These are phyloP conservation scores for Liolophura sinensis DNA, from an alignment of 1,140 invertebrate genomes.

Conservation along the genomic window DNA sequence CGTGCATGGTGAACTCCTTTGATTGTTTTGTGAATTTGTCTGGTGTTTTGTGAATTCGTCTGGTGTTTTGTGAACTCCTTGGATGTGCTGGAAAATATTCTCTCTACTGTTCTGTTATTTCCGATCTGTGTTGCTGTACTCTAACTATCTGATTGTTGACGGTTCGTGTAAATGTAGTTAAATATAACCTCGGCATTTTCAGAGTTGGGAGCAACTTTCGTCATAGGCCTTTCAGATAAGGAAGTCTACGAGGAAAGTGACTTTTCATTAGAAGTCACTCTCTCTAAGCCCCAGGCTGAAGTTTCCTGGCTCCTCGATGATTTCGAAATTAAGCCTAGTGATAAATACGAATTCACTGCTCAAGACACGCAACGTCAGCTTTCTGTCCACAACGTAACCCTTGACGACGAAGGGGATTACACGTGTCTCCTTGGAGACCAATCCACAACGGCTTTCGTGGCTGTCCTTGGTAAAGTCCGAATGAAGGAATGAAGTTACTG, in stretches of 20 bases:
- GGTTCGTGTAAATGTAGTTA: no score
- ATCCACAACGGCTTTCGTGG: slow-evolving; percentile 11
- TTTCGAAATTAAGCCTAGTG: slow-evolving; percentile 7
- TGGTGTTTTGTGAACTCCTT: no score
- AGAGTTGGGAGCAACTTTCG: slow-evolving; percentile 6
- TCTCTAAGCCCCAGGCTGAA: slow-evolving; percentile 61
- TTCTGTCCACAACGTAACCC: slow-evolving; percentile 8
- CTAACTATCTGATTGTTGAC: no score
- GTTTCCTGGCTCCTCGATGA: slow-evolving; percentile 11
- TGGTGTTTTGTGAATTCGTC: no score
- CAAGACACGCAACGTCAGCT: slow-evolving; percentile 2
- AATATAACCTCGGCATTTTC: background rate
- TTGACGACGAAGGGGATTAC: slow-evolving; percentile 10
- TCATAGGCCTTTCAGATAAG: slow-evolving; percentile 8
- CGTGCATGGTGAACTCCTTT: no score
- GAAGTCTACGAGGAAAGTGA: slow-evolving; percentile 5
- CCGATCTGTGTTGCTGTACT: no score
- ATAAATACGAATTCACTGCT: slow-evolving; percentile 14
- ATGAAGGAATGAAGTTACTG: no score
- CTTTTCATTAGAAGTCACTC: slow-evolving; percentile 59
- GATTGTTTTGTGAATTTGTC: no score
- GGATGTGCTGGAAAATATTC: no score
- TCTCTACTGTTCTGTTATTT: no score
- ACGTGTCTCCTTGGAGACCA: slow-evolving; percentile 8
- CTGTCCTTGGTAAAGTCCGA: slow-evolving; percentile 9